Conservation (phyloP, 2,113 vertebrate genomes). For the Taxidea taxus region DNA sequence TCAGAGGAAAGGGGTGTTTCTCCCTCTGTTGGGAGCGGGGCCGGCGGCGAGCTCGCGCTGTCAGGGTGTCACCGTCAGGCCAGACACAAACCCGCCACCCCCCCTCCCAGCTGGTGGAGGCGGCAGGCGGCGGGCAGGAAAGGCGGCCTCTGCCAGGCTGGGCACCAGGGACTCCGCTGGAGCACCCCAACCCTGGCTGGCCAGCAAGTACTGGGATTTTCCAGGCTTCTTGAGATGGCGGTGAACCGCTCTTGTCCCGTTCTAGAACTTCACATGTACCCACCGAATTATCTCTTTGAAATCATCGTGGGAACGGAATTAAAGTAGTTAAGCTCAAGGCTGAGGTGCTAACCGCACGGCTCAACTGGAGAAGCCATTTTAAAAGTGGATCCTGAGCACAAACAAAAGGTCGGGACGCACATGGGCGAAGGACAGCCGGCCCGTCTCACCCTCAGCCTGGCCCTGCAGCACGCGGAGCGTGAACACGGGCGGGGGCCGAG, state of each 20-base stretch:
- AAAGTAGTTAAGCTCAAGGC: conserved; percentile 75
- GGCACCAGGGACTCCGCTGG: background rate
- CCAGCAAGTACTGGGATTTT: background rate
- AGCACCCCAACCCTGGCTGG: background rate
- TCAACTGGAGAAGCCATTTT: conserved; percentile 61
- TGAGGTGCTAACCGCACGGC: conserved; percentile 88
- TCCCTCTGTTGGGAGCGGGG: background rate
- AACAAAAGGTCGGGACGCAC: background rate
- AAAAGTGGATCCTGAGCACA: conserved; percentile 20
- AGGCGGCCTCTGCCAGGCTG: background rate
- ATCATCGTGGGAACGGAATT: conserved; percentile 84
- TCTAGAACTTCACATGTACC: conserved; percentile 41
- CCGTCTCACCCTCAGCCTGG: background rate
- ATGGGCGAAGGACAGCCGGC: background rate
- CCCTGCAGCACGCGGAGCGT: no score
- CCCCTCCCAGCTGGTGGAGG: background rate
- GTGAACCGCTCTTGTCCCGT: background rate
- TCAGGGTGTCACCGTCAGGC: background rate
- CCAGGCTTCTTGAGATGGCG: background rate
- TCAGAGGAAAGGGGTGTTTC: background rate
- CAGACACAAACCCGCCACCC: background rate
- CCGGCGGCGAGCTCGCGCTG: rapidly evolving
- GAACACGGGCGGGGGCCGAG: rapidly evolving
- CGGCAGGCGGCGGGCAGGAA: rapidly evolving
- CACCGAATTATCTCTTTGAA: conserved; percentile 53